Evolutionary conservation across 2,888 invertebrate genomes (phyloP).

Genomic region (Ichneumon xanthorius): DNA sequence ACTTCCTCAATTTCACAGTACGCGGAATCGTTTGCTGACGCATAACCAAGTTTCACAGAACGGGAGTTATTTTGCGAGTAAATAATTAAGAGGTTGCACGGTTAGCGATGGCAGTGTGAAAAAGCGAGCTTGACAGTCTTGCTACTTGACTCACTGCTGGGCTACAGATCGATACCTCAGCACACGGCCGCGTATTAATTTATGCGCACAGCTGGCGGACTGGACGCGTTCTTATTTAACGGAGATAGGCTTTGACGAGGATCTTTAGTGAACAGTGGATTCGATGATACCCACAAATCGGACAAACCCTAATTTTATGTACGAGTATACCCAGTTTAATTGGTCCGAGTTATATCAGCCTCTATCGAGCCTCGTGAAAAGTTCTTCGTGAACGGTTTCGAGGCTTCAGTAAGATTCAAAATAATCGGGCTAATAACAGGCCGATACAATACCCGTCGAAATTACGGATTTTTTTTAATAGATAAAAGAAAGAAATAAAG

Average conservation of each 20-base stretch:
- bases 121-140: not conserved
- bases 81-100: not conserved
- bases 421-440: no score
- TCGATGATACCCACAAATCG: no score
- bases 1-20: not conserved
- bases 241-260: not conserved
- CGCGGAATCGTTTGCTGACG: not conserved
- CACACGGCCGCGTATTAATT: not conserved
- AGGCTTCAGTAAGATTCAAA: no score
- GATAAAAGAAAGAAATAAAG: not conserved
- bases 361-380: no score
- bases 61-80: not conserved
- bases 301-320: no score
- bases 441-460: no score
- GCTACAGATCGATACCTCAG: constrained; percentile 2
- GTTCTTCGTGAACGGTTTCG: no score
- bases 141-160: constrained; percentile 5
- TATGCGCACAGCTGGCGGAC: constrained; percentile 6
- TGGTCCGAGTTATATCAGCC: no score
- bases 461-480: not conserved
- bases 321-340: no score
- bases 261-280: not conserved
- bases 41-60: not conserved
- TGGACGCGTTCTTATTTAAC: not conserved
- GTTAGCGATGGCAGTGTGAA: not conserved